Base-by-base conservation (phyloP, 2,113 vertebrate genomes). In the Phycodurus eques region DNA sequence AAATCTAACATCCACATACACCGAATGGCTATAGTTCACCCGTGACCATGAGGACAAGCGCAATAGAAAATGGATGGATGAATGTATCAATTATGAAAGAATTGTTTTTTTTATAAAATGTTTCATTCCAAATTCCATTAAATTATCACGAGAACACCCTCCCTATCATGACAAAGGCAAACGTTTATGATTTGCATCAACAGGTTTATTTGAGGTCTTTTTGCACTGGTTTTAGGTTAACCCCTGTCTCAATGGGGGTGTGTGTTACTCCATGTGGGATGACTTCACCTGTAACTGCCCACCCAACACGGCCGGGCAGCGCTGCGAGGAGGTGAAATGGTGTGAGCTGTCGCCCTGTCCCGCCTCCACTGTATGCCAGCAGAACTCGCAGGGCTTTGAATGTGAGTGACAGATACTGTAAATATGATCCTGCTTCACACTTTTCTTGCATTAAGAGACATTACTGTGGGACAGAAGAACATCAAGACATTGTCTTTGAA, bases 261-360 rank as follows among this genome's bases (percentile, higher is more conserved):
- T 92, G 71, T 99, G 96, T 88, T 94, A 93, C 80, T 88, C 95
- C 17, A 88, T 93, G 85, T 95, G 95, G 96, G 95, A 96, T 11
- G 94, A 96, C 82, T 96, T 95, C 90, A 92, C 88, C 53, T 98
- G 97, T 74, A 92, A 90, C 0, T 98, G 96, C 27, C 95, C 96
- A 31, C 92, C 91, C 1, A 93, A 94, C 87, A 94, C 94, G 0
- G 90, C 91, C 2, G 96, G 96, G 73, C 94, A 88, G 76, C 87
- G 88, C 33, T 98, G 95, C 1, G 93, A 96, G 71, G 89, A 94
- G 65, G 91, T 95, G 5, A 93, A 87, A 61, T 97, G 96, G 95
- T 98, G 95, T 79, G 93, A 95, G 68, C 90, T 94, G 77, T 89
- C 72, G 17, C 95, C 94, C 0, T 98, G 96, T 56, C 95, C 95